Base-by-base conservation (phyloP, 2,888 invertebrate species). In the Zeuzera pyrina region DNA sequence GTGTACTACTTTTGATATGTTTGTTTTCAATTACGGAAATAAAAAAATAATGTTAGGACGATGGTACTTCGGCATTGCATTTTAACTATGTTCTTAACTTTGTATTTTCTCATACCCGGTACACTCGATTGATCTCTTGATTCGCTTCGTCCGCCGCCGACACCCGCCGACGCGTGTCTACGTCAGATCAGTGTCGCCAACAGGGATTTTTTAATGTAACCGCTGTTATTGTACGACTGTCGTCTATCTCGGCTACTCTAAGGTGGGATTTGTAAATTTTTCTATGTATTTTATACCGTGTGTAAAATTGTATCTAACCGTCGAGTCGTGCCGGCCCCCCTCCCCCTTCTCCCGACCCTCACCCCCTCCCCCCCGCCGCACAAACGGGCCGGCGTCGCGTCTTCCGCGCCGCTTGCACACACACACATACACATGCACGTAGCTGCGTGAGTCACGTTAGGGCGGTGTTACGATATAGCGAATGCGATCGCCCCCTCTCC, bases 261-360 rank as follows among this genome's bases (percentile, higher is more conserved):
- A 66, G 64, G 65, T 65, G 71, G 73, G 66, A 63, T 74, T 68
- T 79, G 79, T 81, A 78, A 70, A 78, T 81, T 81, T n/a, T 79
- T 81, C 78, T 78, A 79, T 68, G 76, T 79, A 72, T 81, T 81
- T 81, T 79, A 67, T 81, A 79, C 78, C 66, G 67, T 64, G 71
- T 72, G 74, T 76, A 71, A 70, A 68, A 67, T 70, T 55, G 62
- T 23, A 29, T 25, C 12, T 59, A 64, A 54, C 69, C 64, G 72
- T 69, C 57, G 64, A 61, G 55, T n/a, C n/a, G n/a, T n/a, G n/a
- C n/a, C n/a, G n/a, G n/a, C n/a, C n/a, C n/a, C n/a, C n/a, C n/a
- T n/a, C n/a, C n/a, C n/a, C n/a, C n/a, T n/a, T n/a, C n/a, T n/a
- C n/a, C n/a, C n/a, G n/a, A n/a, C n/a, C n/a, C n/a, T n/a, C n/a